These are phyloP conservation scores for Mellivora capensis DNA, from an alignment of 2,113 vertebrate genomes.

Conservation along the genomic window DNA sequence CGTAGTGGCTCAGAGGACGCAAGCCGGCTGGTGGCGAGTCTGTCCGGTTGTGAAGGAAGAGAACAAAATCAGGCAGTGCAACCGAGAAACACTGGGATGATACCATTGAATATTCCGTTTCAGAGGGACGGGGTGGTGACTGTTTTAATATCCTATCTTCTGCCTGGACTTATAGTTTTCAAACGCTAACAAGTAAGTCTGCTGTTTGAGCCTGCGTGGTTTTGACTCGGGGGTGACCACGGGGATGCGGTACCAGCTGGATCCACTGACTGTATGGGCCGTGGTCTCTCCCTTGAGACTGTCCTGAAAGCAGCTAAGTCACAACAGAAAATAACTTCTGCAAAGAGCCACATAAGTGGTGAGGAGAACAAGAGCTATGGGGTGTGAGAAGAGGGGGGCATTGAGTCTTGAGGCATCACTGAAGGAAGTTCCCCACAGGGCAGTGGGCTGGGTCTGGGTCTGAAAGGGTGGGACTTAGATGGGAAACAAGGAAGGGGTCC, in stretches of 20 bases:
- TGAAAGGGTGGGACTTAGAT: background rate
- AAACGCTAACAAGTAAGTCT: background rate
- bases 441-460: background rate
- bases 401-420: fast-evolving
- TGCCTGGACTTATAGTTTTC: background rate
- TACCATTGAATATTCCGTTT: background rate
- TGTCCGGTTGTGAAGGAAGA: background rate
- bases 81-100: background rate
- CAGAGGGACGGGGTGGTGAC: background rate
- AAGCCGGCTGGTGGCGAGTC: background rate
- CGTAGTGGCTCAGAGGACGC: background rate
- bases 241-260: background rate
- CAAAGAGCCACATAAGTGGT: background rate
- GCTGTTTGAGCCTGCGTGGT: background rate
- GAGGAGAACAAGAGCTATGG: background rate
- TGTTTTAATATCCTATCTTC: background rate
- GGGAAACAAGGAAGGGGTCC: background rate
- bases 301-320: background rate
- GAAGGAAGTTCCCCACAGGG: background rate
- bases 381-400: background rate
- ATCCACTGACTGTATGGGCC: background rate
- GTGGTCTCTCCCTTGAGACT: background rate
- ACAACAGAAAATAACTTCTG: background rate
- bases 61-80: background rate
- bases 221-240: background rate